Evolutionary conservation across 2,888 invertebrate species (phyloP), one percentile per base, ranked within the genome.

Genomic region (Erpobdella octoculata): DNA sequence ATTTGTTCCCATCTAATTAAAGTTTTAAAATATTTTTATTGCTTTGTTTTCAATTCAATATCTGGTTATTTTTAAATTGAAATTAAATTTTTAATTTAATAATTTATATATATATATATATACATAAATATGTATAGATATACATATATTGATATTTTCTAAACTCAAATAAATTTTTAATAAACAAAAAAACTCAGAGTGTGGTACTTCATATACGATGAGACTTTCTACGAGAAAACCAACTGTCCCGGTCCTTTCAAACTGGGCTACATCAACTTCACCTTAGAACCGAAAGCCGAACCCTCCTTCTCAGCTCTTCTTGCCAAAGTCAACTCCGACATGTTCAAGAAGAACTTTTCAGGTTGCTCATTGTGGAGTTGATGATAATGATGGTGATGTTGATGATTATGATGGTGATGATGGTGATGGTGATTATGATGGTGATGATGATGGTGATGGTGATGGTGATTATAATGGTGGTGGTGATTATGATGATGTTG

Each of bases 141-240:
- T 65, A 31, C 18, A 18, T 65, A 5, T 33, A 18, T 4, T 25
- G 28, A 31, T 65, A 21, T 21, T 21, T 59, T 3, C 28, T 21
- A 28, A 31, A 35, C 4, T 65, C 3, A n/a, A 25, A 12, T n/a
- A n/a, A 33, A 28, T 9, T 59, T 15, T 59, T n/a, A 35, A 18
- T 65, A 36, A 25, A 31, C 8, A 4, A 3, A 12, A 18, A 1
- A 6, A 71, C 18, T 5, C 72, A 74, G 75, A 46, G 46, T 75
- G 9, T 75, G 75, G 75, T 72, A 74, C 66, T 61, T 74, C 48
- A 46, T 72, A 0, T 53, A 67, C 18, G 75, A 75, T 31, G 75
- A 75, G 31, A 64, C 41, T 0, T 75, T 74, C 70, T 70, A 38
- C 41, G 72, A 72, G 33, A 58, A 65, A 33, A 58, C 33, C 8